These are phyloP conservation scores for Myioborus miniatus DNA, from an alignment of 2,797 vertebrate genomes.

Conservation along the genomic window DNA sequence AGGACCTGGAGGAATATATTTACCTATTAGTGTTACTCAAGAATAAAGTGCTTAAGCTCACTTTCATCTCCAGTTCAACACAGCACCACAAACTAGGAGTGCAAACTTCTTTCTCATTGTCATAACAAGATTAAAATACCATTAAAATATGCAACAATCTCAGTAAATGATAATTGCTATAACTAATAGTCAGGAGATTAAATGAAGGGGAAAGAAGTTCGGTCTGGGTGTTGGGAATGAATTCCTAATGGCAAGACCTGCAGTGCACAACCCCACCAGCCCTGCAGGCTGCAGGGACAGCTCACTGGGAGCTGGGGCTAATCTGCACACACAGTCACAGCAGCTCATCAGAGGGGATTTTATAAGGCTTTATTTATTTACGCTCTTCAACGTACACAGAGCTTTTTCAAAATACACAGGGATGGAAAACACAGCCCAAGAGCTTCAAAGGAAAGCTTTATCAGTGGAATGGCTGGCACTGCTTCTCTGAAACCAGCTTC, in stretches of 20 bases:
- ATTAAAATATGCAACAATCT: constrained; percentile 9
- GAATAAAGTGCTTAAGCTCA: background rate
- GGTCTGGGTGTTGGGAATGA: background rate
- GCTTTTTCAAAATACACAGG: background rate
- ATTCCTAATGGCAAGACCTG: background rate
- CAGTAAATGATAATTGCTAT: background rate
- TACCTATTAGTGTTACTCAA: background rate
- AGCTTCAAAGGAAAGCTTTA: constrained; percentile 28
- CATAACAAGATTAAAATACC: constrained; percentile 17
- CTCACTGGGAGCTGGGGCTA: background rate
- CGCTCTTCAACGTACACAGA: rapidly evolving
- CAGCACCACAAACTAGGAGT: background rate
- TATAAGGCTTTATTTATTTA: background rate
- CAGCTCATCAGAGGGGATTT: background rate
- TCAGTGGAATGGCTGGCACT: background rate
- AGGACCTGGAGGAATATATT: background rate
- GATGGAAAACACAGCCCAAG: background rate
- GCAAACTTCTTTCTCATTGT: background rate
- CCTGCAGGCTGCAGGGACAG: background rate
- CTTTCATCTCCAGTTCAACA: background rate
- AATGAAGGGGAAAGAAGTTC: constrained; percentile 7
- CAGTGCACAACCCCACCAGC: background rate
- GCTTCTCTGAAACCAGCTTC: background rate
- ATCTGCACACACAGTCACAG: constrained; percentile 24
- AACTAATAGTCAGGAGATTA: constrained; percentile 10